Evolutionary conservation across 2,888 invertebrate species (phyloP), one percentile per base, ranked within the genome.

Genomic region (Eupelmus urozonus): DNA sequence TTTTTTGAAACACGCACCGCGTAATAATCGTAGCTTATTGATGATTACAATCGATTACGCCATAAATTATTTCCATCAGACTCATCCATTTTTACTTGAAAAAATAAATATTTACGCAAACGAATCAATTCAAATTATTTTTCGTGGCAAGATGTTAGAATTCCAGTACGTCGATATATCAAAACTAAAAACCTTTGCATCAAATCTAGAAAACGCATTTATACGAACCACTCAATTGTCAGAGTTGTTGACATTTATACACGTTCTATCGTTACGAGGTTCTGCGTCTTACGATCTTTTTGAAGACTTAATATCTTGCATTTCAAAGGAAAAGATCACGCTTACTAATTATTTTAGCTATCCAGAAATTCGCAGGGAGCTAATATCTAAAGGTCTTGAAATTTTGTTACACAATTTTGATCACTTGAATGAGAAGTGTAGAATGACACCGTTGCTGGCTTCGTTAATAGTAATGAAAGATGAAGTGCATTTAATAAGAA

Each of bases 381-480:
- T 80, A 16, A 83, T 84, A n/a, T 82, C 84, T 0, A 84, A 85
- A 60, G 83, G 82, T 65, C 69, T 88, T 1, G 69, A 82, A 40
- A 78, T 84, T 53, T 66, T 82, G 23, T 65, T 81, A 16, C 29
- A 59, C 53, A 80, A 81, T 66, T 84, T 83, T 45, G n/a, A 23
- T 13, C 57, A 69, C 13, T 69, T 82, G 13, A 71, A 67, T 13
- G n/a, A 67, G 82, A 75, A 80, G 55, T 82, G 88, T 29, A 91
- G 89, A 86, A 84, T 89, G 51, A 87, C 82, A 75, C 85, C 90
- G 63, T 87, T 91, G 45, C 88, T 90, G 84, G 86, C 90, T 57
- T 90, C 88, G 66, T 84, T 92, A n/a, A 86, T 90, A 53, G 86
- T 92, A 4, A 83, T 93, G 55, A 92, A 92, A 88, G 93, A 93